These are phyloP conservation scores for Drosophila phalerata DNA, from an alignment of 2,888 invertebrate genomes.

Conservation along the genomic window DNA sequence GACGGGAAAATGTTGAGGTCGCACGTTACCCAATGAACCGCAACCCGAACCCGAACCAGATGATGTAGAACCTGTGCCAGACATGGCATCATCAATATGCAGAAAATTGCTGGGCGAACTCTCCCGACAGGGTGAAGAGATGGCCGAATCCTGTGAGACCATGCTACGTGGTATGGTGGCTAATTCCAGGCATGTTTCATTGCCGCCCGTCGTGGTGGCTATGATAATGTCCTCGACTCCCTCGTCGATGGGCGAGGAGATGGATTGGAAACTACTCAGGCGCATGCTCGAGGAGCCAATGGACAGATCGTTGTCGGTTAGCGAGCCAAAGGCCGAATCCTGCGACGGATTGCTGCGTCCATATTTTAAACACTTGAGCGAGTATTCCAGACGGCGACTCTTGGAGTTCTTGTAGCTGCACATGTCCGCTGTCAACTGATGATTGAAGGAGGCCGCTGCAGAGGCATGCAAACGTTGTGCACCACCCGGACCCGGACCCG, in stretches of 20 bases:
- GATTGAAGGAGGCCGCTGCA: constrained; percentile 76
- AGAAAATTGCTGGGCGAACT: constrained; percentile 83
- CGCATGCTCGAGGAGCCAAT: constrained; percentile 85
- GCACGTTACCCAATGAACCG: constrained; percentile 75
- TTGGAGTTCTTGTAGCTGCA: constrained; percentile 85
- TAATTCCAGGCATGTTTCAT: constrained; percentile 83
- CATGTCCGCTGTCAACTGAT: constrained; percentile 85
- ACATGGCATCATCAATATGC: constrained; percentile 82
- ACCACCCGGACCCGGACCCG: constrained; percentile 64
- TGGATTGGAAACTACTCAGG: constrained; percentile 85
- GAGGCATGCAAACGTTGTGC: constrained; percentile 54
- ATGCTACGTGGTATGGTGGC: constrained; percentile 83
- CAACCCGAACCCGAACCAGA: constrained; percentile 75
- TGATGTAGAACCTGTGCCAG: constrained; percentile 72
- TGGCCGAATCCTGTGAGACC: constrained; percentile 85
- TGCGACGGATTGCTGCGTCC: constrained; percentile 86
- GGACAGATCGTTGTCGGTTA: constrained; percentile 85
- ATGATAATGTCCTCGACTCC: constrained; percentile 85
- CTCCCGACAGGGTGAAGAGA: constrained; percentile 84
- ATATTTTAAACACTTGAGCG: constrained; percentile 85
- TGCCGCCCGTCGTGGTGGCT: constrained; percentile 83
- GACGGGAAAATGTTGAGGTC: constrained; percentile 84
- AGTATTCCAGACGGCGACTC: constrained; percentile 85
- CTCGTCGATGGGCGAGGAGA: constrained; percentile 85
- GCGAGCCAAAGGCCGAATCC: constrained; percentile 85